Percentiles rank a stretch among this genome's conserved stretches.
phyloP scores from a whole-genome alignment of 2,797 vertebrate species.

The Emys orbicularis region DNA sequence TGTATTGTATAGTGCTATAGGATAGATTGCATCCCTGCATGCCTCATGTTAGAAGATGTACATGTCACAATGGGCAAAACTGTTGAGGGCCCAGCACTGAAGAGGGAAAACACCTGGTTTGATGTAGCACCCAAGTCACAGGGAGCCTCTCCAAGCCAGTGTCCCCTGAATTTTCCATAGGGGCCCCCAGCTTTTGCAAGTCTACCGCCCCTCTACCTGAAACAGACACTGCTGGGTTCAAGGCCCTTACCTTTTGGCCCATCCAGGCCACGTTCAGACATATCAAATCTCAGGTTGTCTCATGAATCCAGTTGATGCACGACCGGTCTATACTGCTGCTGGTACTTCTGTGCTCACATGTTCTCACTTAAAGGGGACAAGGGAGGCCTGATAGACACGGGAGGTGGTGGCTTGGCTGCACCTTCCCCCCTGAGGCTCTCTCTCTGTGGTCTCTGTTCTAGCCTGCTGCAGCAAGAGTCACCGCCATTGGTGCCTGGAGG shows the following conservation, averaged over 20 bases:
- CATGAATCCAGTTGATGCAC: neutral
- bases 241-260: neutral
- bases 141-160: neutral
- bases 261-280: neutral
- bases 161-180: neutral
- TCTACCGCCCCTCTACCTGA: neutral
- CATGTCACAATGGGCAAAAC: neutral
- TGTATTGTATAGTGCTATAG: neutral
- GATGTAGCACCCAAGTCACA: neutral
- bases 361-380: neutral
- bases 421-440: neutral
- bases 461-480: constrained; percentile 15
- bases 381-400: neutral
- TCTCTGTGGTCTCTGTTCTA: neutral
- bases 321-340: neutral
- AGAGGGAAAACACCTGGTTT: neutral
- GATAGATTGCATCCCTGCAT: neutral
- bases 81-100: neutral
- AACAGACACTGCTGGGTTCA: neutral
- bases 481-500: neutral
- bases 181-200: neutral
- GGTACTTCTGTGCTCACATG: neutral
- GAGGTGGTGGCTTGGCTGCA: too few relatives aligned
- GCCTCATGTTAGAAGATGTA: neutral
- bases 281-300: neutral